Base-by-base conservation (phyloP, 2,888 invertebrate genomes). In the Macrophya annulata region DNA sequence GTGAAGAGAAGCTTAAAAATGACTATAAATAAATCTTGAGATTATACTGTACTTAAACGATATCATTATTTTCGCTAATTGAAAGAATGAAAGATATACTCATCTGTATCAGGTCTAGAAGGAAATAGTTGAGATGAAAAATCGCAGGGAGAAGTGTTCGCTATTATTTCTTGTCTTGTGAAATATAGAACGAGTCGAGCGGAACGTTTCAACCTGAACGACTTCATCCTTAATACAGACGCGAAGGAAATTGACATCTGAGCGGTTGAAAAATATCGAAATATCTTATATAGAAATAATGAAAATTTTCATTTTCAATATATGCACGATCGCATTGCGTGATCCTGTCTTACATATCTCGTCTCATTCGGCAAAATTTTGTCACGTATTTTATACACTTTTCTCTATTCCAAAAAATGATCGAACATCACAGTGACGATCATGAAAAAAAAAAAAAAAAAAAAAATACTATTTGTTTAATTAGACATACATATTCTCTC, bases 81-180 rank as follows among this genome's bases (percentile, higher is more conserved):
- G 76, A 51, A 31, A 51, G 76, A 51, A 76, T 43, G 48, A 25
- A 31, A 76, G 76, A 76, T 45, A 76, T 25, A 51, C 45, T 25
- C 21, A 51, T 25, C 45, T 25, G 15, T 21, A 51, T 45, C 76
- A 51, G 76, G 25, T 48, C 76, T n/a, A 45, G 76, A 48, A 45
- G 43, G 15, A 51, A 76, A 76, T 51, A 76, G 76, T 51, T 51
- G 76, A 48, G 45, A 43, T 76, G 76, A 76, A 76, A 76, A 51
- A 76, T 76, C 25, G 76, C 21, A 12, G 51, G 17, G 76, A 9
- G 48, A 6, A 76, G 25, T 76, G 76, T 51, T 76, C 48, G 48
- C 76, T 51, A 76, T 72, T 76, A 76, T 76, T 76, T 76, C 76
- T 45, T 76, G 76, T 76, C 76, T 76, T 31, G 48, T 76, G 48